Base-by-base conservation (phyloP, 1,140 invertebrate genomes). In the Drosophila pectinifera region DNA sequence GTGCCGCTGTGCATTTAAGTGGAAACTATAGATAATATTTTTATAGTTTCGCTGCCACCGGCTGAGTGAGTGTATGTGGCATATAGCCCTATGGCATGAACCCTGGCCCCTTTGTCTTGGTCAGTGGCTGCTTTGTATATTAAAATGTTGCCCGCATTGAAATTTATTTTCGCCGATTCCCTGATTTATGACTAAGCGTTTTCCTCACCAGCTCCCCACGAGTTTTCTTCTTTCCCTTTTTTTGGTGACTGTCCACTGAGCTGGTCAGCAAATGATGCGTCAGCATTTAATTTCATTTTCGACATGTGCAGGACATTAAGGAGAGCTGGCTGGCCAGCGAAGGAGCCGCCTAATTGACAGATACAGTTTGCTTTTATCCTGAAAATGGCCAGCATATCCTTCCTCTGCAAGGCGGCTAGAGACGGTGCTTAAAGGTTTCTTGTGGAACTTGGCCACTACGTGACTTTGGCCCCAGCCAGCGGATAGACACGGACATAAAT, bases 21-120 rank as follows among this genome's bases (percentile, higher is more conserved):
- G 88, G 86, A 90, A 90, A 90, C 86, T 90, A 90, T 90, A 90
- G 86, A 90, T 90, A 90, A 91, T 91, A 80, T 88, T 88, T 90
- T 90, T 90, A 80, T 90, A 78, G 79, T 81, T 78, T 68, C 73
- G 67, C 53, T 59, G 59, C 75, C 59, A 81, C 68, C 45, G 51
- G 55, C 51, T 76, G 56, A 63, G 57, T 63, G 63, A 56, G 58
- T 75, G 78, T 59, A 69, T 24, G n/a, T 24, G 13, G n/a, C 5
- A 69, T 24, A 24, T 24, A 18, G n/a, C 5, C 6, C 6, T 20
- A n/a, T n/a, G 13, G 48, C 4, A 18, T 26, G 58, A 38, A 11
- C 16, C 58, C 24, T 14, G 16, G 24, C 14, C 31, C 31, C 8
- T 28, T 49, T 68, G 49, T 16, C 36, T 62, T 48, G 48, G 51